phyloP scores from a whole-genome alignment of 1,140 invertebrate genomes.

The Ericerus pela region DNA sequence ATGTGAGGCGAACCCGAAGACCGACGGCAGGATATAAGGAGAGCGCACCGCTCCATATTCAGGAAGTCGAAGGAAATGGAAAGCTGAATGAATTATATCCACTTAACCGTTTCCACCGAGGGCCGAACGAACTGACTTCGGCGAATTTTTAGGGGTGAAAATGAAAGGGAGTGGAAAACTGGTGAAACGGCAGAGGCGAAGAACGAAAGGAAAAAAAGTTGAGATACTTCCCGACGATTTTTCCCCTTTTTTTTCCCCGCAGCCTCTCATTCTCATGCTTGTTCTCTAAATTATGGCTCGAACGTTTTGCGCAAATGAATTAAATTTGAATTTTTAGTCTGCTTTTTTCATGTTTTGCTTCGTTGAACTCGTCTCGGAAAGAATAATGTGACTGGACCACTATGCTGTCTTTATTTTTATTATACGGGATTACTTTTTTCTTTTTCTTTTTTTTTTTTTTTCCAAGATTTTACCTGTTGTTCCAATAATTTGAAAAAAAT shows the following conservation, averaged over 20 bases:
- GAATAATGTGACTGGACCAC: too few relatives aligned
- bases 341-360: not conserved
- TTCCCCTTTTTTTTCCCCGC: too few relatives aligned
- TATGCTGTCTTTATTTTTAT: too few relatives aligned
- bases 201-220: not conserved
- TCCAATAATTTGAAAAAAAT: too few relatives aligned
- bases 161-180: not conserved
- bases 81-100: constrained; percentile 11
- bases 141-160: not conserved
- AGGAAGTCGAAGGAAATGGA: constrained; percentile 11
- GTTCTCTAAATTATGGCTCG: not conserved
- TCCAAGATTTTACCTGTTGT: too few relatives aligned
- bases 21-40: constrained; percentile 5
- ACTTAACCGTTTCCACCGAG: constrained; percentile 4
- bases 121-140: not conserved
- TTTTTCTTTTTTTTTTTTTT: too few relatives aligned
- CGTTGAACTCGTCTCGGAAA: too few relatives aligned
- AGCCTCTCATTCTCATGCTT: not conserved
- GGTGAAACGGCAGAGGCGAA: not conserved
- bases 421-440: too few relatives aligned
- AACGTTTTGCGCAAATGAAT: not conserved
- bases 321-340: constrained; percentile 10
- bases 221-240: not conserved
- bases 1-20: not conserved
- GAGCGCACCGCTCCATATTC: constrained; percentile 7